Conservation (phyloP, 2,797 vertebrate genomes). For the Anas bahamensis region DNA sequence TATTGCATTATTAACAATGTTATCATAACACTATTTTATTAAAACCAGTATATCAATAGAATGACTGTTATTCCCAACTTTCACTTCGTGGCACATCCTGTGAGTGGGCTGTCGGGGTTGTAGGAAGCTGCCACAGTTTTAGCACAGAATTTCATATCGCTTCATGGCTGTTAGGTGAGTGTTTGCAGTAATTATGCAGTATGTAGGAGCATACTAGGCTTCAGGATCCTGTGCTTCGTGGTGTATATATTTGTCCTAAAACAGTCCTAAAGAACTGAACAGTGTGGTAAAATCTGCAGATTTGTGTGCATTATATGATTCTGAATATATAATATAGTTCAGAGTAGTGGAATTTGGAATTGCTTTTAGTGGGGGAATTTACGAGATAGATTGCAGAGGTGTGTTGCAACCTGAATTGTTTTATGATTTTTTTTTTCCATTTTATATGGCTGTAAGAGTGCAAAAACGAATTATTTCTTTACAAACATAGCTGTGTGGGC, state of each 20-base stretch:
- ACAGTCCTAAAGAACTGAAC: not conserved
- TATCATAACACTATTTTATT: slow-evolving; percentile 30
- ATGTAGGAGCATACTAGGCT: not conserved
- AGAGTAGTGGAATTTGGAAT: not conserved
- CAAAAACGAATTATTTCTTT: not conserved
- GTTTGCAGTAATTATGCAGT: not conserved
- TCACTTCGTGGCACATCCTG: not conserved
- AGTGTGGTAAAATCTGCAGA: not conserved
- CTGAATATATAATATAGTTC: not conserved
- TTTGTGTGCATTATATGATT: not conserved
- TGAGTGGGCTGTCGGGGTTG: not conserved
- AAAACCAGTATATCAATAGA: slow-evolving; percentile 60
- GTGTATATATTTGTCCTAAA: not conserved
- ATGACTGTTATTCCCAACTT: not conserved
- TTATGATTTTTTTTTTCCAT: not conserved
- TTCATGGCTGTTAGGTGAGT: not conserved
- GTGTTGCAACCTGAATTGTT: not conserved
- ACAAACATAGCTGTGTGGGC: not conserved
- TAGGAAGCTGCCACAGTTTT: not conserved
- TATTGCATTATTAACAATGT: slow-evolving; percentile 51
- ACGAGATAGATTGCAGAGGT: not conserved
- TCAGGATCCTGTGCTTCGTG: not conserved
- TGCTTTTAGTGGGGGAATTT: not conserved
- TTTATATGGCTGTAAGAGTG: not conserved
- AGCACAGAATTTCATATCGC: not conserved